Base-by-base conservation (phyloP, 2,113 vertebrate species). In the Ciconia maguari region DNA sequence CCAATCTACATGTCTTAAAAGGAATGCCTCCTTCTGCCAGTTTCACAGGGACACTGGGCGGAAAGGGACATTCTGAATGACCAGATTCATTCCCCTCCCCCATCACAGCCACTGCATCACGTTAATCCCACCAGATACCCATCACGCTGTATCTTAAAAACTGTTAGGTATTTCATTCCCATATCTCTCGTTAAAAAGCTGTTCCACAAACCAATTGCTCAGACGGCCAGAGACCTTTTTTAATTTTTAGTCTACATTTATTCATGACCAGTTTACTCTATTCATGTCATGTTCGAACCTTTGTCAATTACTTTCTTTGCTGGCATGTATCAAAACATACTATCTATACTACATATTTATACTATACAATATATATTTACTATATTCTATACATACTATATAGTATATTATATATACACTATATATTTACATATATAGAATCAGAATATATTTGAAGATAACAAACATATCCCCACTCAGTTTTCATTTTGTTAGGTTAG, bases 31-130 rank as follows among this genome's bases (percentile, higher is more conserved):
- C 30, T 76, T 13, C 34, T 55, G 38, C 19, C 48, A 58, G 2
- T 71, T 89, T 83, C 60, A 65, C 2, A 5, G 65, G 48, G 32
- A 84, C 48, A 48, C 2, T 0, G 0, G 7, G 41, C 64, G 42
- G 17, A 94, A 87, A 62, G 10, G 9, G 32, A 61, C 18, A 46
- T 58, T 78, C 38, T 36, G 42, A 84, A 83, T 0, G 0, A 82
- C 11, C 24, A 20, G 15, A 81, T 15, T 65, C 7, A 24, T 30
- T 46, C 7, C 46, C 4, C 1, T 78, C 3, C 29, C 24, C 26
- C 2, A 3, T 51, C 66, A 88, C 46, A 62, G 64, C 27, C 58
- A 61, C 20, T 2, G 4, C 17, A 52, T 44, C 49, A n/a, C 2
- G 0, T 62, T 62, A 80, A 74, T 68, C 25, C 17, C 27, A 54